These are phyloP conservation scores for Hetaerina titia DNA, from an alignment of 2,888 invertebrate genomes.

Conservation along the genomic window DNA sequence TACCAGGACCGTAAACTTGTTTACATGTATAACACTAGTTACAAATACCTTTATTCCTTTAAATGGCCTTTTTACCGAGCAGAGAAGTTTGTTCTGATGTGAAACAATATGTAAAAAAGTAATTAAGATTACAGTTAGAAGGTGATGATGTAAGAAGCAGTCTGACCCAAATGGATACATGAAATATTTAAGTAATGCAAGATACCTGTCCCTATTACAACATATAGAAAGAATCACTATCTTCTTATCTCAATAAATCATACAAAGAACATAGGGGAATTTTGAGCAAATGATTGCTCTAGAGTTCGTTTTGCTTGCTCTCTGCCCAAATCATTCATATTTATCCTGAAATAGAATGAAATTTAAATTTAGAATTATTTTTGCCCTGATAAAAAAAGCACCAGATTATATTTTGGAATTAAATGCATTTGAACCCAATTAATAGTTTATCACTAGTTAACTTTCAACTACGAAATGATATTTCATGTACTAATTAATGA, in stretches of 20 bases:
- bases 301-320: conserved; percentile 69
- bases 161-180: too few relatives aligned
- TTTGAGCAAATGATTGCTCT: conserved; percentile 68
- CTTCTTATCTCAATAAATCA: conserved; percentile 62
- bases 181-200: too few relatives aligned
- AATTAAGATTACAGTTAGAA: too few relatives aligned
- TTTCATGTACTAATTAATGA: not conserved
- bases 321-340: conserved; percentile 69
- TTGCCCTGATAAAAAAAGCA: not conserved
- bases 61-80: too few relatives aligned
- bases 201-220: too few relatives aligned
- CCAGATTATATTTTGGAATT: not conserved
- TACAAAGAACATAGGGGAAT: conserved; percentile 72
- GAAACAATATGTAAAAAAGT: too few relatives aligned
- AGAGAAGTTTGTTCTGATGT: too few relatives aligned
- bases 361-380: conserved; percentile 58
- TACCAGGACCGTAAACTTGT: too few relatives aligned
- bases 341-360: conserved; percentile 68
- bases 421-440: not conserved
- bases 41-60: too few relatives aligned
- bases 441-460: not conserved
- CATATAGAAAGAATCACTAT: too few relatives aligned
- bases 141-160: too few relatives aligned
- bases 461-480: not conserved
- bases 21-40: too few relatives aligned